These are phyloP conservation scores for Caenorhabditis imperialis DNA, from an alignment of 2,888 invertebrate species.

Conservation along the genomic window DNA sequence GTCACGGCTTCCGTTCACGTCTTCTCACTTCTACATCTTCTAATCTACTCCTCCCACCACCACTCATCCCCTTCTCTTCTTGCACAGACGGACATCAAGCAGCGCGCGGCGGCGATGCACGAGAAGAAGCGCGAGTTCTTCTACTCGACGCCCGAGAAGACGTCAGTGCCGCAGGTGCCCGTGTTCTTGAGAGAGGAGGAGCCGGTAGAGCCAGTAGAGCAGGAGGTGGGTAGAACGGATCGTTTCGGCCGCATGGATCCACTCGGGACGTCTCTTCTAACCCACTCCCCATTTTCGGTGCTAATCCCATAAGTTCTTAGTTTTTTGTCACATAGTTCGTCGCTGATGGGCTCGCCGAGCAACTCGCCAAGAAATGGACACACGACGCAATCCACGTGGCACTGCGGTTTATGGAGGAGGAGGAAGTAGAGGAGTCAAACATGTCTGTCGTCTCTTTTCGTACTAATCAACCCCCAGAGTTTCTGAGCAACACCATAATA, in stretches of 20 bases:
- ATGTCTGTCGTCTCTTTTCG: too few species aligned
- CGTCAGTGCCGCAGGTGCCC: constrained; percentile 6
- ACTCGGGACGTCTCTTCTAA: too few species aligned
- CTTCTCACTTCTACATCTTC: constrained; percentile 3
- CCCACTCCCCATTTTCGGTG: background rate
- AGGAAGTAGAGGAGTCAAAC: too few species aligned
- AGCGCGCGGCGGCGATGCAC: constrained; percentile 48
- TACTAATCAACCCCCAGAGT: too few species aligned
- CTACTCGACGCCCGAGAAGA: constrained; percentile 56
- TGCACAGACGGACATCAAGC: constrained; percentile 21
- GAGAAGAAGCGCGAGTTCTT: constrained; percentile 58
- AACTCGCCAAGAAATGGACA: too few species aligned
- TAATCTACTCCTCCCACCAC: constrained; percentile 24
- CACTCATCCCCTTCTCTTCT: constrained; percentile 10
- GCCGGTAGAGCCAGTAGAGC: constrained; percentile 6
- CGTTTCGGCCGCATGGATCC: too few species aligned
- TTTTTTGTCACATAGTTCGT: too few species aligned
- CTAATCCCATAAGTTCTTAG: too few species aligned
- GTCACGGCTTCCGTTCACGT: background rate
- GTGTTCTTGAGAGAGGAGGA: constrained; percentile 13
- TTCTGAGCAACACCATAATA: too few species aligned
- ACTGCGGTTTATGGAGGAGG: too few species aligned
- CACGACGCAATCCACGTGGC: too few species aligned
- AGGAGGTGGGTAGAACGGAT: constrained; percentile 51
- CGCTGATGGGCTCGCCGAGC: too few species aligned